Evolutionary conservation across 92 coral and sea anemone species (phyloP).

Genomic region (Zoanthus solanderi): DNA sequence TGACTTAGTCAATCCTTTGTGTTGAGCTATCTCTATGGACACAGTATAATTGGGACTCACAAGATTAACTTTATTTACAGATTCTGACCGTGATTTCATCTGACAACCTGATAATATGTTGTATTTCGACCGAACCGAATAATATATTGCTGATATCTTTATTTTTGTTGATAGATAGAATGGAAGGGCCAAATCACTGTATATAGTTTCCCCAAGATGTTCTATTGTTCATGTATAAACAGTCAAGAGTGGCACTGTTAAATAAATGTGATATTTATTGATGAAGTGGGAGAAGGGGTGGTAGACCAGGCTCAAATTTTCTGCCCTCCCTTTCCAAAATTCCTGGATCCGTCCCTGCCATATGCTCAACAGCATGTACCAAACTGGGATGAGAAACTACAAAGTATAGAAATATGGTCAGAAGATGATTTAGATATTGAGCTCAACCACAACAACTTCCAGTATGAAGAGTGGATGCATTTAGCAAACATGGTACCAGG

Average conservation of each 20-base stretch:
- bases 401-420: no score
- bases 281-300: not conserved
- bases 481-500: no score
- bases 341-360: slow-evolving; percentile 13
- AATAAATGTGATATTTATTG: not conserved
- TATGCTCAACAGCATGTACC: no score
- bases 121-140: no score
- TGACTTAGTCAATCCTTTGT: slow-evolving; percentile 10
- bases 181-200: not conserved
- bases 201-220: slow-evolving; percentile 7
- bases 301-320: slow-evolving; percentile 11
- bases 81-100: slow-evolving; percentile 28
- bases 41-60: slow-evolving; percentile 22
- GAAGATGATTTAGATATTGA: no score
- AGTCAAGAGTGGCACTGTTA: slow-evolving; percentile 22
- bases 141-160: no score
- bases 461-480: no score
- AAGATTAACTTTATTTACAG: slow-evolving; percentile 8
- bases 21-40: slow-evolving; percentile 25
- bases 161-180: not conserved
- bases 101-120: slow-evolving; percentile 12
- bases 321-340: not conserved
- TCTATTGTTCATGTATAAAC: slow-evolving; percentile 28
- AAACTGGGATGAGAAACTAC: no score
- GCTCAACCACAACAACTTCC: no score